phyloP scores from a whole-genome alignment of 2,888 invertebrate genomes.

The Torymus tubicola region DNA sequence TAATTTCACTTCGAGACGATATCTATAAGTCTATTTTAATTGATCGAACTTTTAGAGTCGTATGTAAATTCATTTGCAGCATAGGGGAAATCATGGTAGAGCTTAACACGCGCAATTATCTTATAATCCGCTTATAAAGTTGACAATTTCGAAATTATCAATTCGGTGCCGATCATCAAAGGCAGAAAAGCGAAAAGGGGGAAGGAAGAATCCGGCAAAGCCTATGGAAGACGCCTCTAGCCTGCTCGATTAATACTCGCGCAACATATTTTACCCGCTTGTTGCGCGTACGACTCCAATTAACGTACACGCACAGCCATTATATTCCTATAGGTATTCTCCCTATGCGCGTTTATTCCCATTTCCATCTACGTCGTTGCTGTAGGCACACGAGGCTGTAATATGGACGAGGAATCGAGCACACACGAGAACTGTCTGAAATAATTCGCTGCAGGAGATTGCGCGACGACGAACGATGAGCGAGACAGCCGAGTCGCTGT shows the following conservation, averaged over 20 bases:
- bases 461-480: neutral
- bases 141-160: conserved; percentile 22
- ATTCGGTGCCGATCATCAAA: conserved; percentile 11
- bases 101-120: neutral
- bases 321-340: no score
- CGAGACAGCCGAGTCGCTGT: conserved; percentile 16
- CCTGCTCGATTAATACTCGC: conserved; percentile 22
- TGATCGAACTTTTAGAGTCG: no score
- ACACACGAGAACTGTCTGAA: conserved; percentile 24
- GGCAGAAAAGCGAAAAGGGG: conserved; percentile 9
- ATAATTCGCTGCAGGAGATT: conserved; percentile 48
- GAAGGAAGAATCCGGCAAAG: conserved; percentile 1
- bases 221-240: neutral
- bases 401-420: neutral
- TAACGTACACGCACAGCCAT: conserved; percentile 11
- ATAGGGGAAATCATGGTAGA: no score
- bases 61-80: no score
- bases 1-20: no score
- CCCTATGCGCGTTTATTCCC: conserved; percentile 4
- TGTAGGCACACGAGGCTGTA: neutral
- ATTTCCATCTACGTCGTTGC: conserved; percentile 24
- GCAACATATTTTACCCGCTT: conserved; percentile 27
- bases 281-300: conserved; percentile 19
- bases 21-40: no score
- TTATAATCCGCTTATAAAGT: conserved; percentile 1